Percentiles rank a stretch among this genome's conserved stretches.
These are phyloP conservation scores for Oplegnathus fasciatus DNA, from an alignment of 2,113 vertebrate species.

Conservation along the genomic window DNA sequence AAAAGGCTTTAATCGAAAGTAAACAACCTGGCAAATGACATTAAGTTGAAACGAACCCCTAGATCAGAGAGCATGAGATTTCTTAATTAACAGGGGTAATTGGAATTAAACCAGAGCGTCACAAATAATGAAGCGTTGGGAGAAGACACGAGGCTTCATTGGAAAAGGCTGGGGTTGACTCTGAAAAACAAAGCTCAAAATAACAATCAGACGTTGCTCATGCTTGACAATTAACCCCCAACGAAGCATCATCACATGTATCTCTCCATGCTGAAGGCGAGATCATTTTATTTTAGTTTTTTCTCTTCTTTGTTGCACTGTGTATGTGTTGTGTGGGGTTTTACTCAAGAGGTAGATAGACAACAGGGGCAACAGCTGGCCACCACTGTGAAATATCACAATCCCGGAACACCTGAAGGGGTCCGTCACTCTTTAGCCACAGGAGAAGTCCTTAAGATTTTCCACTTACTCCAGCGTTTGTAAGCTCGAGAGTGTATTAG, in stretches of 20 bases:
- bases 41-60: slow-evolving; percentile 68
- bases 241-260: background rate
- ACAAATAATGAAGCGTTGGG: slow-evolving; percentile 74
- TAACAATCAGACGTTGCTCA: slow-evolving; percentile 31
- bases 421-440: background rate
- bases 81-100: slow-evolving; percentile 81
- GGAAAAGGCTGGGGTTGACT: slow-evolving; percentile 7
- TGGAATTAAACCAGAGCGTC: slow-evolving; percentile 80
- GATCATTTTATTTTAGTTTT: background rate
- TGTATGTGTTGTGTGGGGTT: background rate
- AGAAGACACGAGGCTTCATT: slow-evolving; percentile 35
- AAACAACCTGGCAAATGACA: slow-evolving; percentile 80
- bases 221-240: slow-evolving; percentile 37
- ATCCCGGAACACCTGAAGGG: background rate
- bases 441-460: background rate
- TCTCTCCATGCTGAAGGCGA: background rate
- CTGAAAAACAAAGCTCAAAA: slow-evolving; percentile 28
- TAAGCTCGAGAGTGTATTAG: background rate
- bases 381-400: background rate
- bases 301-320: background rate
- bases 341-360: background rate
- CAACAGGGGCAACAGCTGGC: too few species aligned
- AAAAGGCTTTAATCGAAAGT: slow-evolving; percentile 68
- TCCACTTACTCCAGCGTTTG: background rate
- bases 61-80: slow-evolving; percentile 83